Evolutionary conservation across 1,140 invertebrate species (phyloP).

Genomic region (Cheumatopsyche charites): DNA sequence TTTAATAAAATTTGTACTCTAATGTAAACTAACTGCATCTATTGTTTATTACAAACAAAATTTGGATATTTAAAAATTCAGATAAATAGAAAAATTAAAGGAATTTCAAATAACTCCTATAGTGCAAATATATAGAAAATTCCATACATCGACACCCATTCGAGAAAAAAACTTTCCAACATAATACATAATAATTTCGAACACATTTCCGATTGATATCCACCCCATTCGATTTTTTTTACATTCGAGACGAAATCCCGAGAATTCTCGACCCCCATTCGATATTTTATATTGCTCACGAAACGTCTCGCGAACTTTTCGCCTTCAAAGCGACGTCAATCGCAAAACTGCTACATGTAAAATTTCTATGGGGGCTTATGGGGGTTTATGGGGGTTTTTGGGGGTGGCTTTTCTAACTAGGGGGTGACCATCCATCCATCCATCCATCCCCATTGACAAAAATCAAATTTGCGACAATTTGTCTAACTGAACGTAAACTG

Average conservation of each 20-base stretch:
- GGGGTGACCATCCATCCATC: background rate
- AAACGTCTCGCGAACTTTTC: slow-evolving; percentile 6
- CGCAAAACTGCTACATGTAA: no score
- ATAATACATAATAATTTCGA: background rate
- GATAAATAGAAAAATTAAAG: no score
- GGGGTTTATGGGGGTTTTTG: background rate
- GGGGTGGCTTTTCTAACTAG: background rate
- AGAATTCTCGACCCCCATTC: background rate
- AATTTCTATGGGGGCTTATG: no score
- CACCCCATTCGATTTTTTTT: slow-evolving; percentile 5
- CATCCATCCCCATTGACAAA: slow-evolving; percentile 44
- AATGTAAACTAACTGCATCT: no score
- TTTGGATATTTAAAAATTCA: no score
- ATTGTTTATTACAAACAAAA: no score
- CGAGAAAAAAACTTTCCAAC: no score
- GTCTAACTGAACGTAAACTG: slow-evolving; percentile 49
- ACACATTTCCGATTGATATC: background rate
- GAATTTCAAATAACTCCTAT: no score
- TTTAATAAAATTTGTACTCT: no score
- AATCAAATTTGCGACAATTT: slow-evolving; percentile 49
- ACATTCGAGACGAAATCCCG: slow-evolving; percentile 29
- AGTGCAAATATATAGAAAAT: no score
- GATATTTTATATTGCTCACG: no score
- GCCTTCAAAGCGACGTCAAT: slow-evolving; percentile 34
- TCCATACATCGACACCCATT: no score